These are phyloP conservation scores for Rhingia campestris DNA, from an alignment of 2,888 invertebrate species.

Conservation along the genomic window DNA sequence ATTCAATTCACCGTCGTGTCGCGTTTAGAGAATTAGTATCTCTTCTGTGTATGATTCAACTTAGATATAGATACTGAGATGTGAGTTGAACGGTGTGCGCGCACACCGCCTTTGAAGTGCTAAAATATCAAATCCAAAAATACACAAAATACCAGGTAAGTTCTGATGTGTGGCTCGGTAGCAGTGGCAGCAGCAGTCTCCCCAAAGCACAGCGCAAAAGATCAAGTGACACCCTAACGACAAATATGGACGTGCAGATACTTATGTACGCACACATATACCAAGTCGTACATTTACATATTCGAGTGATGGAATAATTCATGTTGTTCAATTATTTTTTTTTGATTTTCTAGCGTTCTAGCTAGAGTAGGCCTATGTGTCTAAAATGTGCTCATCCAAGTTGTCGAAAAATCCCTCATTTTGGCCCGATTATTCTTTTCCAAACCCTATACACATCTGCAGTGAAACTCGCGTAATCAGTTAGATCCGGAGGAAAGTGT, in stretches of 20 bases:
- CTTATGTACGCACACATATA: background rate
- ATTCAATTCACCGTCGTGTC: constrained; percentile 33
- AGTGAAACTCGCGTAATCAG: constrained; percentile 56
- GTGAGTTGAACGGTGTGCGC: background rate
- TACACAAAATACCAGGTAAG: constrained; percentile 35
- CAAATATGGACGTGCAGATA: constrained; percentile 69
- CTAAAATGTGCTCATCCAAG: background rate
- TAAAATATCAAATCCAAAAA: constrained; percentile 64
- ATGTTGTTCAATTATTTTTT: constrained; percentile 67
- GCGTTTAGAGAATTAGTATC: constrained; percentile 37
- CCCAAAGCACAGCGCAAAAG: constrained; percentile 36
- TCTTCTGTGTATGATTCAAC: constrained; percentile 19
- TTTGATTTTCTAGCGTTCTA: no score
- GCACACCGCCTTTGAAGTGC: constrained; percentile 66
- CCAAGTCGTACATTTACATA: constrained; percentile 58
- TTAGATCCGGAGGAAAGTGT: constrained; percentile 74
- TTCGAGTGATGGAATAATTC: constrained; percentile 57
- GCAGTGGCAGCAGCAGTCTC: background rate
- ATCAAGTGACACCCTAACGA: constrained; percentile 72
- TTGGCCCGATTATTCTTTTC: constrained; percentile 20
- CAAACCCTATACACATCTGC: constrained; percentile 56
- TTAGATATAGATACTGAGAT: constrained; percentile 2
- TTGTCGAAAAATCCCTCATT: no score
- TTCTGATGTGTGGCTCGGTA: background rate
- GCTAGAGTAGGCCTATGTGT: constrained; percentile 26